phyloP scores from a whole-genome alignment of 2,888 invertebrate species.

The Nymphalis urticae region DNA sequence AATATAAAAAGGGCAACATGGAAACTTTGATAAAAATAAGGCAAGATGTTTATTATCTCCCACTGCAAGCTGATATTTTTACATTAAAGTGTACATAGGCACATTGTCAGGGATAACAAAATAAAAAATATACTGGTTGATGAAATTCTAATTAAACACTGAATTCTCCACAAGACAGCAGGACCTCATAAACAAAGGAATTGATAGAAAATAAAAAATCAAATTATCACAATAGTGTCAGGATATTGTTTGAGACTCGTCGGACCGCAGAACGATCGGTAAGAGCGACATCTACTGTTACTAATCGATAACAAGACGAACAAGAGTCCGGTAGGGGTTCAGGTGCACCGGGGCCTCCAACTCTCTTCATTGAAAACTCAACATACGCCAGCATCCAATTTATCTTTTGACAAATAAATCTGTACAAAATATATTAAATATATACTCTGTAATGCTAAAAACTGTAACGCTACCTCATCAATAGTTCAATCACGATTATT shows the following conservation, averaged over 20 bases:
- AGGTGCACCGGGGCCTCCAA: constrained; percentile 71
- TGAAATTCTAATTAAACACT: constrained; percentile 80
- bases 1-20: constrained; percentile 56
- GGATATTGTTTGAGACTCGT: constrained; percentile 43
- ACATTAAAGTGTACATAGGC: constrained; percentile 75
- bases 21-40: constrained; percentile 73
- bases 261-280: constrained; percentile 53
- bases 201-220: constrained; percentile 67
- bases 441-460: constrained; percentile 82
- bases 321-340: constrained; percentile 63
- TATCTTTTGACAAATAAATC: constrained; percentile 83
- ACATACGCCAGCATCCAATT: constrained; percentile 81
- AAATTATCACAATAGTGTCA: constrained; percentile 50
- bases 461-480: constrained; percentile 81
- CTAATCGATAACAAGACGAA: constrained; percentile 53
- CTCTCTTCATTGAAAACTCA: constrained; percentile 79
- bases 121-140: constrained; percentile 79
- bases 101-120: constrained; percentile 78
- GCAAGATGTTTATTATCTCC: constrained; percentile 79
- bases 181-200: constrained; percentile 81
- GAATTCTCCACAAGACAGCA: constrained; percentile 77
- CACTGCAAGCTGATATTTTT: constrained; percentile 70
- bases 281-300: constrained; percentile 51
- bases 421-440: constrained; percentile 83
- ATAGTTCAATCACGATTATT: constrained; percentile 80